phyloP scores from a whole-genome alignment of 2,888 invertebrate species.

The Microctonus hyperodae region DNA sequence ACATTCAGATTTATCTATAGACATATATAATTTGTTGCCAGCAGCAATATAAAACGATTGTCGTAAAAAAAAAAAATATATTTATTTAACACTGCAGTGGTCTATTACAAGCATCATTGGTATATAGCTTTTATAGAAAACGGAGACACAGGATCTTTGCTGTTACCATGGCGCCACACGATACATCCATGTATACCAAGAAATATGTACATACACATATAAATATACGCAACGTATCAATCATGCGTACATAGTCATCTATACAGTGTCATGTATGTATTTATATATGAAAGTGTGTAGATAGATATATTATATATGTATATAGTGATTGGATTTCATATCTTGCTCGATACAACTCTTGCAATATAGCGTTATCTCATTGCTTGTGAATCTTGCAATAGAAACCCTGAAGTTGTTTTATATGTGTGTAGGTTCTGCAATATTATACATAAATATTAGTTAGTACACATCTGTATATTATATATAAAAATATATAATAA shows the following conservation, averaged over 20 bases:
- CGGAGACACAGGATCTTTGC: constrained; percentile 19
- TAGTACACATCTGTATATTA: no score
- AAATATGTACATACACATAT: neutral
- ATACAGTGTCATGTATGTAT: neutral
- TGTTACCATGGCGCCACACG: constrained; percentile 28
- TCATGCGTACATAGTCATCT: neutral
- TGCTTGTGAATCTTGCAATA: neutral
- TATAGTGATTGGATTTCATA: no score
- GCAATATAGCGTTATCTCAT: neutral
- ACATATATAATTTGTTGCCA: constrained; percentile 6
- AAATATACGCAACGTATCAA: neutral
- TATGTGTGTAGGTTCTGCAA: no score
- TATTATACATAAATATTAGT: neutral
- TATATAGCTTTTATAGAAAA: constrained; percentile 22
- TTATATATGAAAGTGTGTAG: neutral
- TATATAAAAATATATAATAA: no score
- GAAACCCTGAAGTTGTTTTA: no score
- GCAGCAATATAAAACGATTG: neutral
- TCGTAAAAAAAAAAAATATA: neutral
- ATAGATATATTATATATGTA: no score
- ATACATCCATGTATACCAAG: neutral
- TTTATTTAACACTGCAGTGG: neutral
- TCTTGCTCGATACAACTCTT: neutral
- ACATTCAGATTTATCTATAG: neutral
- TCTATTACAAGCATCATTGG: constrained; percentile 24